Evolutionary conservation across 2,797 vertebrate species (phyloP).

Genomic region (Nyctibius grandis): DNA sequence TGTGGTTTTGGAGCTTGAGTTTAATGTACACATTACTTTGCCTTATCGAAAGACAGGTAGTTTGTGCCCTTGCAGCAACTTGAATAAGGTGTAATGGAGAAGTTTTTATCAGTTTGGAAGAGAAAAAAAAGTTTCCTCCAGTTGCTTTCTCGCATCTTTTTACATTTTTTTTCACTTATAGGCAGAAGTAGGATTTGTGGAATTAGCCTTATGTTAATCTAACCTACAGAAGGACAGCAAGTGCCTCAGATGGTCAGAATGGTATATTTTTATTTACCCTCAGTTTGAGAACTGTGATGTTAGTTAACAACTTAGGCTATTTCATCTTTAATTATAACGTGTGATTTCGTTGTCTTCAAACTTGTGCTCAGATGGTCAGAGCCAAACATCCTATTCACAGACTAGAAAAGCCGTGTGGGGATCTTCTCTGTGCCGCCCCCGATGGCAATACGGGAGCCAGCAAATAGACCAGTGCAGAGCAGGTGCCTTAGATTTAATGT

Average conservation of each 20-base stretch:
- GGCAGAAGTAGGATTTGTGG: neutral
- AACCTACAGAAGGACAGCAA: neutral
- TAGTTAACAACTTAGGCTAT: neutral
- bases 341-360: neutral
- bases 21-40: neutral
- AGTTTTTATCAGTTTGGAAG: neutral
- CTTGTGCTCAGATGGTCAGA: neutral
- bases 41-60: neutral
- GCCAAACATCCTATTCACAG: neutral
- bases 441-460: neutral
- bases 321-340: neutral
- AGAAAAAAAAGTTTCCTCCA: neutral
- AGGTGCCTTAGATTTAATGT: neutral
- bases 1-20: neutral
- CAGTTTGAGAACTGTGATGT: neutral
- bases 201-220: neutral
- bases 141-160: neutral
- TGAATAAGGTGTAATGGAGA: neutral
- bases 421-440: neutral
- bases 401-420: neutral
- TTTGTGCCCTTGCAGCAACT: neutral
- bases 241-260: neutral
- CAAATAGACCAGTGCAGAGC: neutral
- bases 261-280: conserved; percentile 9
- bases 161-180: neutral